Evolutionary conservation across 2,888 invertebrate genomes (phyloP), one percentile per base, ranked within the genome.

Genomic region (Leptura quadrifasciata): DNA sequence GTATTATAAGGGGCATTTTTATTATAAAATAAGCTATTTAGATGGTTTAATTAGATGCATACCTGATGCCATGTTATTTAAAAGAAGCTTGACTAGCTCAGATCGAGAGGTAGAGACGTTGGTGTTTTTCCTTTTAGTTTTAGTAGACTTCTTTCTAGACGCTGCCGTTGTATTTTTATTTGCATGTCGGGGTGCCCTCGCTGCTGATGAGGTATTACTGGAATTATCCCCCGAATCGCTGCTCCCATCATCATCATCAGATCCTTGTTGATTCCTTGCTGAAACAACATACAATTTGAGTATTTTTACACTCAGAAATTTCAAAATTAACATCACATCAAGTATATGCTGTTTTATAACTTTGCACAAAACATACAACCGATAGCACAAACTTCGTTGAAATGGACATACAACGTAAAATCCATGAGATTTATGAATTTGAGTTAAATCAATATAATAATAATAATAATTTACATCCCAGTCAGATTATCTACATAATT

Each of bases 1-100:
- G 27, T 31, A 31, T 31, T 6, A 31, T 24, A 31, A 6, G 27
- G 8, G 27, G 8, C 27, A 31, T 31, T n/a, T 31, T 31, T 5
- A 31, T 31, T 31, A 31, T 8, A 31, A 8, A 31, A 31, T 8
- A 5, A 31, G 27, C 27, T 6, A 31, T 5, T 31, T 31, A 31
- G 27, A 61, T 1, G 31, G 17, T 31, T 10, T 61, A 12, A 67
- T 54, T 31, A 57, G 12, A 63, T 18, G 58, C 64, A 47, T 74
- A 81, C 80, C 81, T 77, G 55, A 68, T 63, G 77, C 63, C 60
- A 78, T 74, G 18, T 78, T 58, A 55, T 76, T 76, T 31, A 80
- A 72, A 35, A 81, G 67, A 70, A 71, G 70, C 47, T 24, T 57
- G 17, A 70, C 76, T 18, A 81, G 74, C 10, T 72, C 72, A 2